Evolutionary conservation across 2,888 invertebrate genomes (phyloP).

Genomic region (Cetonia aurata): DNA sequence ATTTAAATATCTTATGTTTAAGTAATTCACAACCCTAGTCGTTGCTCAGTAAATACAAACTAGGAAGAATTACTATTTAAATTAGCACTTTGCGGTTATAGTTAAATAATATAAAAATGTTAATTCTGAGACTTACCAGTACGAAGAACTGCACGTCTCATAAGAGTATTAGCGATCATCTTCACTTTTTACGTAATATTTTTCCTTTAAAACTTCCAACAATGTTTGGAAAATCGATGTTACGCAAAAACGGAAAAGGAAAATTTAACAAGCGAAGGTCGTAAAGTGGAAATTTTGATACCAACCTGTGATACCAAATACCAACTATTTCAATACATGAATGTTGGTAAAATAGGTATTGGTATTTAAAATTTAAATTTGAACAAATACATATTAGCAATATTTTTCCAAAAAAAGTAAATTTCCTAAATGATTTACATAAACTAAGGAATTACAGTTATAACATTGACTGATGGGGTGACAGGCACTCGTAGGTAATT

Average conservation of each 20-base stretch:
- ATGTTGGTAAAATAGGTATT: too few species aligned
- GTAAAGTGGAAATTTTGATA: too few species aligned
- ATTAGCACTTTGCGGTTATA: slow-evolving; percentile 3
- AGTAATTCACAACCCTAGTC: neutral
- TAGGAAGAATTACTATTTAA: neutral
- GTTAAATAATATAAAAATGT: neutral
- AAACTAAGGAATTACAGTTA: too few species aligned
- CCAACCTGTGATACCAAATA: too few species aligned
- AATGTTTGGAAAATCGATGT: slow-evolving; percentile 2
- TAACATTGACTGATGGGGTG: too few species aligned
- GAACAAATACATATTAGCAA: too few species aligned
- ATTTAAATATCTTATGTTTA: neutral
- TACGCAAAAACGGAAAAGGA: slow-evolving; percentile 30
- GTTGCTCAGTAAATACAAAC: neutral
- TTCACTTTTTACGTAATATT: slow-evolving; percentile 1
- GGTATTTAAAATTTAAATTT: too few species aligned
- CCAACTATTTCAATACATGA: too few species aligned
- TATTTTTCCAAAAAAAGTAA: too few species aligned
- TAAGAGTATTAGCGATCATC: slow-evolving; percentile 30
- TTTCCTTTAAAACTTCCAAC: neutral
- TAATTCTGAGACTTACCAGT: slow-evolving; percentile 16
- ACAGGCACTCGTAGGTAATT: too few species aligned
- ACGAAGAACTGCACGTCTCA: slow-evolving; percentile 17
- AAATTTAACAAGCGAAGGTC: neutral
- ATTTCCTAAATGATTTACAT: too few species aligned